phyloP scores from a whole-genome alignment of 64 coral and sea anemone genomes.

The Platygyra sinensis region DNA sequence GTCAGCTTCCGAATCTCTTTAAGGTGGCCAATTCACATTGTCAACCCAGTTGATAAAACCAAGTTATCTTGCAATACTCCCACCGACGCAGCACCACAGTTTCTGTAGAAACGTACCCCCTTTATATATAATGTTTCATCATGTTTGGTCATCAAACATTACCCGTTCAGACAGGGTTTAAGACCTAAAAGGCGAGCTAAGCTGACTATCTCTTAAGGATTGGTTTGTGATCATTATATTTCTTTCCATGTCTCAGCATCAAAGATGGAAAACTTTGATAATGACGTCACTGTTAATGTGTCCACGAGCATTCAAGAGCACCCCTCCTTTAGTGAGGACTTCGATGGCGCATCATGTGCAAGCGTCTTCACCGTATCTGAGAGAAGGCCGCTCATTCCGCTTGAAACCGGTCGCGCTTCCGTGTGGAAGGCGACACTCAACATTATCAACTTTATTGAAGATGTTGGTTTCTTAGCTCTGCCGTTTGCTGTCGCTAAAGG shows the following conservation, averaged over 20 bases:
- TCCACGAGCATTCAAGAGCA: background rate
- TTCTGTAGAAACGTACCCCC: too few species aligned
- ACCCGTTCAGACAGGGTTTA: too few species aligned
- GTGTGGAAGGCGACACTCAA: slow-evolving; percentile 27
- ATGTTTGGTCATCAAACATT: too few species aligned
- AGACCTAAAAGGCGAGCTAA: too few species aligned
- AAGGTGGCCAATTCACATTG: too few species aligned
- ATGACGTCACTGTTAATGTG: background rate
- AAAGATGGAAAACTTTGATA: background rate
- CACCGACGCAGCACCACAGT: too few species aligned
- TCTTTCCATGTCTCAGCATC: background rate
- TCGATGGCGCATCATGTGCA: background rate
- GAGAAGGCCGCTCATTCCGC: background rate
- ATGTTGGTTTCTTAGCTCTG: slow-evolving; percentile 17
- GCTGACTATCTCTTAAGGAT: too few species aligned
- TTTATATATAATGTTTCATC: too few species aligned
- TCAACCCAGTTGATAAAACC: too few species aligned
- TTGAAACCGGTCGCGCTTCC: background rate
- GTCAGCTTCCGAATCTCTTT: too few species aligned
- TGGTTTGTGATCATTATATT: too few species aligned
- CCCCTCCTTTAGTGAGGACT: background rate
- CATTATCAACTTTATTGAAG: slow-evolving; percentile 43
- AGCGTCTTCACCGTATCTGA: background rate
- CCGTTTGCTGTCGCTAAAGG: slow-evolving; percentile 32
- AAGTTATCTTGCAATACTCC: too few species aligned